A percentile compares a stretch with the other conserved stretches of the same genome.
phyloP scores from a whole-genome alignment of 2,888 invertebrate genomes.

The Leptopilina drosophilae region DNA sequence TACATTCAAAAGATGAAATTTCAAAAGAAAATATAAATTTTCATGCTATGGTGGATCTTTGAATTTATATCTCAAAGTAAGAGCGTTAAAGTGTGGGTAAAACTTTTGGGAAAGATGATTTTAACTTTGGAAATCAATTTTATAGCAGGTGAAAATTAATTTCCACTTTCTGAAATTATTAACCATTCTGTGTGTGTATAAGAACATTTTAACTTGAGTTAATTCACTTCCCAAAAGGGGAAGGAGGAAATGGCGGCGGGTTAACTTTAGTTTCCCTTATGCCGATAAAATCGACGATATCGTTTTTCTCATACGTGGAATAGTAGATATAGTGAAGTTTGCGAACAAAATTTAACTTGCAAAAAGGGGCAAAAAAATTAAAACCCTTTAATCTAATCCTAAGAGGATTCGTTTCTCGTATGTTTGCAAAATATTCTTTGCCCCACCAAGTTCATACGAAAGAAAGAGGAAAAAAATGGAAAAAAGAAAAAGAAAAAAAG shows the following conservation, averaged over 20 bases:
- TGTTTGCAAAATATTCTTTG: no score
- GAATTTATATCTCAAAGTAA: constrained; percentile 10
- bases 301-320: neutral
- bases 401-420: no score
- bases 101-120: constrained; percentile 15
- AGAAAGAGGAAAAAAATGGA: no score
- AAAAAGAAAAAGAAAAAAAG: no score
- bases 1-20: no score
- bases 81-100: neutral
- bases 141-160: constrained; percentile 15
- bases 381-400: no score
- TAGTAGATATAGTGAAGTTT: neutral
- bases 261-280: neutral
- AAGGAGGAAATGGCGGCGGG: neutral
- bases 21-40: no score
- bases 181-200: neutral
- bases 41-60: neutral
- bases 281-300: neutral
- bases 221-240: neutral
- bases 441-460: no score
- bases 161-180: neutral
- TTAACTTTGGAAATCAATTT: constrained; percentile 18
- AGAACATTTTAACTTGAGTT: neutral
- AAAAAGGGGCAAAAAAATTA: neutral
- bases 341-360: neutral